phyloP scores from a whole-genome alignment of 2,113 vertebrate species.

The Labeo rohita region DNA sequence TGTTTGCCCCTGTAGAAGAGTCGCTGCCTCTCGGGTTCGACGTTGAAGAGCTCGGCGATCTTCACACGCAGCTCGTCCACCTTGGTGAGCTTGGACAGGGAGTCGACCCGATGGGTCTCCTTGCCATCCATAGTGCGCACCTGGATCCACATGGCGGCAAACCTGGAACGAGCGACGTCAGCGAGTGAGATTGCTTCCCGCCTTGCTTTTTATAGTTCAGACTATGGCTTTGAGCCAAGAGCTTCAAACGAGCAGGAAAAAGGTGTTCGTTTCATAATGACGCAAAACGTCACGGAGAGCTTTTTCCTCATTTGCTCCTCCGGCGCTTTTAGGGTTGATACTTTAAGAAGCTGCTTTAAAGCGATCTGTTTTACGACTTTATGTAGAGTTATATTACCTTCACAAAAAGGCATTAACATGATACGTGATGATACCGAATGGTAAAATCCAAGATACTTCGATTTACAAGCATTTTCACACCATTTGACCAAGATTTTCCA shows the following conservation, averaged over 20 bases:
- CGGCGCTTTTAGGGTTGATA: not conserved
- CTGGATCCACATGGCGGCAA: conserved; percentile 95
- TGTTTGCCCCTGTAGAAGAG: conserved; percentile 96
- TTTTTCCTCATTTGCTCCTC: not conserved
- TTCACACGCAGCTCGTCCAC: conserved; percentile 87
- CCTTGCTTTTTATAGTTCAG: not conserved
- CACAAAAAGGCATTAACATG: not conserved
- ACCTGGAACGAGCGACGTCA: conserved; percentile 52
- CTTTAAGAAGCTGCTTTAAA: not conserved
- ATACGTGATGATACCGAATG: not conserved
- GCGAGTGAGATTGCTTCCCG: not conserved
- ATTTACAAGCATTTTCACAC: not conserved
- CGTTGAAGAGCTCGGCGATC: conserved; percentile 85
- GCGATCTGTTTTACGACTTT: not conserved
- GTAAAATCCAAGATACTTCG: not conserved
- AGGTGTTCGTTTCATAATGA: conserved; percentile 19
- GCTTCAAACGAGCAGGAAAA: conserved; percentile 24
- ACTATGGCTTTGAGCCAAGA: conserved; percentile 4
- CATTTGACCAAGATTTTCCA: not conserved
- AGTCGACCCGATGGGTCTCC: conserved; percentile 88
- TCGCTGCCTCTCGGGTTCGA: conserved; percentile 86
- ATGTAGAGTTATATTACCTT: not conserved
- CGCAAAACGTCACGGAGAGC: not conserved
- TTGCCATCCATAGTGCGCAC: conserved; percentile 97
- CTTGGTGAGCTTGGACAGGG: conserved; percentile 93